A percentile compares a stretch with the other conserved stretches of the same genome.
These are phyloP conservation scores for Mormyrus iriodes DNA, from an alignment of 2,113 vertebrate genomes.

Conservation along the genomic window DNA sequence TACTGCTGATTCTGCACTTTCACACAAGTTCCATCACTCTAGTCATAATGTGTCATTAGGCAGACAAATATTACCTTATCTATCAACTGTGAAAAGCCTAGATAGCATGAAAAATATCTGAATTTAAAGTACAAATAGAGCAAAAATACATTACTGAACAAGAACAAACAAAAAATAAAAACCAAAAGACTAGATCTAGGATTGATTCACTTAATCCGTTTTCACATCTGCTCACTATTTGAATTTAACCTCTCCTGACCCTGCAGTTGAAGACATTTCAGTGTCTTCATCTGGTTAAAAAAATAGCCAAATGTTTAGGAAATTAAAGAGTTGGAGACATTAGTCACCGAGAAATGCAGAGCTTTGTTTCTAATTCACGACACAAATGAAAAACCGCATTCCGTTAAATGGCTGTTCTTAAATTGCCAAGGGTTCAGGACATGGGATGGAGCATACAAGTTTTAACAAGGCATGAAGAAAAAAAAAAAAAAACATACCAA, in stretches of 20 bases:
- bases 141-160: slow-evolving; percentile 39
- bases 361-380: slow-evolving; percentile 63
- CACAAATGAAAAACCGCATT: slow-evolving; percentile 66
- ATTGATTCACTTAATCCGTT: slow-evolving; percentile 82
- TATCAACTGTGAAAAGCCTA: slow-evolving; percentile 45
- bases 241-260: slow-evolving; percentile 55
- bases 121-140: slow-evolving; percentile 44
- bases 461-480: slow-evolving; percentile 52
- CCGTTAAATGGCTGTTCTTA: slow-evolving; percentile 56
- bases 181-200: slow-evolving; percentile 52
- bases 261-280: slow-evolving; percentile 67
- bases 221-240: slow-evolving; percentile 70
- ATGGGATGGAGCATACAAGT: slow-evolving; percentile 57
- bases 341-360: slow-evolving; percentile 65
- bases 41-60: slow-evolving; percentile 39
- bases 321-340: slow-evolving; percentile 56
- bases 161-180: slow-evolving; percentile 34
- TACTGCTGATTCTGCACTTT: slow-evolving; percentile 54
- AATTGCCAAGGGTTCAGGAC: slow-evolving; percentile 62
- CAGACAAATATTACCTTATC: slow-evolving; percentile 43
- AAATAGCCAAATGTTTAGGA: slow-evolving; percentile 60
- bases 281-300: slow-evolving; percentile 64
- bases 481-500: neutral
- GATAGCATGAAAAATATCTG: slow-evolving; percentile 39
- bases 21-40: slow-evolving; percentile 46